Base-by-base conservation (phyloP, 1,140 invertebrate species). In the Pomphorhynchus laevis region DNA sequence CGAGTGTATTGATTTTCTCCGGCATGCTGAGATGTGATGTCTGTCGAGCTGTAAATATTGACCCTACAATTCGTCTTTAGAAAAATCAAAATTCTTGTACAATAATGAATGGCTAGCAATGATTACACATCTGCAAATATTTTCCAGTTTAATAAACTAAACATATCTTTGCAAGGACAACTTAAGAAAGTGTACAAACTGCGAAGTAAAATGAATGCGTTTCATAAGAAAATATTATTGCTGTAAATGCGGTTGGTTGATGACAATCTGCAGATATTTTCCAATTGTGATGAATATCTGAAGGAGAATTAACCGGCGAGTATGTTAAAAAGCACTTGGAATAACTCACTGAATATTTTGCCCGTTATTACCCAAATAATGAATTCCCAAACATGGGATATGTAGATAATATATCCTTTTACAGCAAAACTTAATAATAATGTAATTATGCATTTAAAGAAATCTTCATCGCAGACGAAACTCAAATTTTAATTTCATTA, bases 121-220 rank as follows among this genome's bases (percentile, higher is more conserved):
- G 31, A n/a, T 5, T 33, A 33, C 31, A n/a, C 18, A 17, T n/a
- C 4, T 16, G 12, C 14, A 16, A 33, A 16, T 33, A 16, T 33
- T 33, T 33, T 17, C 5, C 31, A 16, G 18, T 33, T 33, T 6
- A 33, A 33, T 33, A n/a, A 33, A 33, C 31, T 33, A 33, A 33
- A n/a, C 31, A 33, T 33, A 33, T 33, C 12, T 17, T 33, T 33
- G n/a, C 31, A 33, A 33, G 5, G 31, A n/a, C 31, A 33, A 33
- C 12, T 33, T 5, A 33, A 33, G 5, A 4, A 33, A 5, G 31
- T 33, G 31, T n/a, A 16, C 31, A 33, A 16, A 5, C n/a, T 33
- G 18, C 5, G 31, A 33, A n/a, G 4, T 33, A 33, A 33, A 33
- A 33, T 33, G 8, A 17, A n/a, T 33, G 5, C 4, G 5, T 33